Evolutionary conservation across 2,797 vertebrate genomes (phyloP).

Genomic region (Xiphorhynchus erythropygius): DNA sequence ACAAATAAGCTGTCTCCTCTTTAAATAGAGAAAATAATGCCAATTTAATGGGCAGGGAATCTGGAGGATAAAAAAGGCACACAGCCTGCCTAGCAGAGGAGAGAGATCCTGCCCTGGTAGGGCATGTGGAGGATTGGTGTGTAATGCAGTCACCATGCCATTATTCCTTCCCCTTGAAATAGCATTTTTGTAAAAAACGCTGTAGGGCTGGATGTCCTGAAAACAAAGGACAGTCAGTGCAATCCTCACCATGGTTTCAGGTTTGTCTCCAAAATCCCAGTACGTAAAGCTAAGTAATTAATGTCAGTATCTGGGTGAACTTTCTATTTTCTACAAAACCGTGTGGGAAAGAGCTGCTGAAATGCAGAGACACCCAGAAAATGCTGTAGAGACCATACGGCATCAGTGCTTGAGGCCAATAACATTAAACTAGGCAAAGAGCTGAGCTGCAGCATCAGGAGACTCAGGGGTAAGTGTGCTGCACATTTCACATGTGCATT

Average conservation of each 20-base stretch:
- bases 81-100: not conserved
- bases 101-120: not conserved
- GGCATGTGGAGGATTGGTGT: accelerated
- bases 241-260: accelerated
- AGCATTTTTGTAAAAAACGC: not conserved
- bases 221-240: not conserved
- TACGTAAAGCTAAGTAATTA: not conserved
- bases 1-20: not conserved
- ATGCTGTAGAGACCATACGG: accelerated
- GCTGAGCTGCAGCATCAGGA: not conserved
- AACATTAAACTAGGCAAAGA: not conserved
- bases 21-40: not conserved
- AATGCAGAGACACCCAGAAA: not conserved
- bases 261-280: not conserved
- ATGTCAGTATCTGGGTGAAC: not conserved
- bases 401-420: not conserved
- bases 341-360: not conserved
- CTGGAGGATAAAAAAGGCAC: not conserved
- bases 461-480: not conserved
- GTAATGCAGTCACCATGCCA: not conserved
- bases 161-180: not conserved
- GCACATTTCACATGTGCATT: not conserved
- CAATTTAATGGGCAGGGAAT: not conserved
- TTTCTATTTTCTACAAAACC: not conserved
- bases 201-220: not conserved